These are phyloP conservation scores for Palythoa grandiflora DNA, from an alignment of 92 coral and sea anemone species.

Conservation along the genomic window DNA sequence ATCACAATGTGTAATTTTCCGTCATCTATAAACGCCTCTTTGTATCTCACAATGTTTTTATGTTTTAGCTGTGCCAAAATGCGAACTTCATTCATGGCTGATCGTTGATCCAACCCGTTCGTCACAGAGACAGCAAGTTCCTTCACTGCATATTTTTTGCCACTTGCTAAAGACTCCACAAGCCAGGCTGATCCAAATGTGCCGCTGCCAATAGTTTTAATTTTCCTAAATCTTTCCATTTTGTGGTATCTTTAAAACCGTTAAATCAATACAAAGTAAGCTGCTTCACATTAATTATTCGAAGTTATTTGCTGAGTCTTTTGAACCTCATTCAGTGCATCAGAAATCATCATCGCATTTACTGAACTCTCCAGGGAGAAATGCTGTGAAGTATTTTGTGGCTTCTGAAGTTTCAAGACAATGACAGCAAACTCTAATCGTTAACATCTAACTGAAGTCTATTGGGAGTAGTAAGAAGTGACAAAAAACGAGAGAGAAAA, in stretches of 20 bases:
- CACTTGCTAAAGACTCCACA: conserved; percentile 78
- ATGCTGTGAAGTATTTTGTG: no score
- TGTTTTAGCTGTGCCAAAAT: conserved; percentile 90
- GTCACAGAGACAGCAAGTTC: conserved; percentile 78
- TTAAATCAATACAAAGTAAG: no score
- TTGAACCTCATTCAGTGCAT: no score
- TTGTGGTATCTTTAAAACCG: not conserved
- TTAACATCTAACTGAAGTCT: no score
- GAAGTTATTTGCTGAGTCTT: not conserved
- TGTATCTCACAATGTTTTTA: conserved; percentile 91
- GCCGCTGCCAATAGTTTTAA: conserved; percentile 86
- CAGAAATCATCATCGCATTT: no score
- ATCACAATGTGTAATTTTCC: conserved; percentile 86
- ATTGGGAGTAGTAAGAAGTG: no score
- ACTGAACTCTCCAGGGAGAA: no score
- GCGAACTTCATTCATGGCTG: conserved; percentile 95
- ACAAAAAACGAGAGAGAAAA: no score
- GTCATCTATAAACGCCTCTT: conserved; percentile 84
- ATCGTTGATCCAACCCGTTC: conserved; percentile 80
- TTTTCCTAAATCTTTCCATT: conserved; percentile 89
- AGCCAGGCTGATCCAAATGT: conserved; percentile 97
- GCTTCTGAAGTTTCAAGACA: no score
- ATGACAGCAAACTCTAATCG: no score
- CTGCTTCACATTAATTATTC: not conserved
- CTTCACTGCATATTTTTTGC: conserved; percentile 82